Conservation (phyloP, 1,140 invertebrate species). For the Drosophila nasuta region DNA sequence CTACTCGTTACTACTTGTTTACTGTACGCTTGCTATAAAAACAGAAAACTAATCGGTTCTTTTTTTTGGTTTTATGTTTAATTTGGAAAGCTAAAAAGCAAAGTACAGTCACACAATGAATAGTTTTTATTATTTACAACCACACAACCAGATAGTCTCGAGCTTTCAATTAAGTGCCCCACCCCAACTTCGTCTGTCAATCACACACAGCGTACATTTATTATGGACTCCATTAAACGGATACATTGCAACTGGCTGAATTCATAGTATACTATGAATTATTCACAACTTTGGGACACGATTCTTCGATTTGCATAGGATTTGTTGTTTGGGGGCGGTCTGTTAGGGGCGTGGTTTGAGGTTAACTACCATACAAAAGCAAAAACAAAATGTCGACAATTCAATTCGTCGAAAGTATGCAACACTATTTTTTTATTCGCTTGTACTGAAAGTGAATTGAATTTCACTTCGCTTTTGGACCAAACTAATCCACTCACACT, state of each 20-base stretch:
- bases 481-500: conserved; percentile 39
- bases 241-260: conserved; percentile 33
- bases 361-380: conserved; percentile 1
- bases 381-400: conserved; percentile 28
- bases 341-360: conserved; percentile 15
- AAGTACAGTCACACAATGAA: conserved; percentile 19
- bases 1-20: background rate
- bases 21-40: conserved; percentile 4
- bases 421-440: conserved; percentile 31
- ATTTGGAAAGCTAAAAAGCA: background rate
- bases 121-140: conserved; percentile 68
- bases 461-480: conserved; percentile 14
- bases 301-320: conserved; percentile 76
- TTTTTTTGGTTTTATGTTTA: conserved; percentile 23
- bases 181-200: conserved; percentile 31
- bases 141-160: conserved; percentile 1
- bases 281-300: conserved; percentile 57
- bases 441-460: background rate
- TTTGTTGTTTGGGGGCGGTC: conserved; percentile 9
- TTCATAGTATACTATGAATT: conserved; percentile 44
- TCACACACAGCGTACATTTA: conserved; percentile 49
- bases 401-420: conserved; percentile 37
- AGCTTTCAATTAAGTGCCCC: conserved; percentile 63
- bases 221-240: conserved; percentile 25
- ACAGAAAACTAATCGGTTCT: background rate